Conservation (phyloP, 2,113 vertebrate species). For the Macroglossus sobrinus region DNA sequence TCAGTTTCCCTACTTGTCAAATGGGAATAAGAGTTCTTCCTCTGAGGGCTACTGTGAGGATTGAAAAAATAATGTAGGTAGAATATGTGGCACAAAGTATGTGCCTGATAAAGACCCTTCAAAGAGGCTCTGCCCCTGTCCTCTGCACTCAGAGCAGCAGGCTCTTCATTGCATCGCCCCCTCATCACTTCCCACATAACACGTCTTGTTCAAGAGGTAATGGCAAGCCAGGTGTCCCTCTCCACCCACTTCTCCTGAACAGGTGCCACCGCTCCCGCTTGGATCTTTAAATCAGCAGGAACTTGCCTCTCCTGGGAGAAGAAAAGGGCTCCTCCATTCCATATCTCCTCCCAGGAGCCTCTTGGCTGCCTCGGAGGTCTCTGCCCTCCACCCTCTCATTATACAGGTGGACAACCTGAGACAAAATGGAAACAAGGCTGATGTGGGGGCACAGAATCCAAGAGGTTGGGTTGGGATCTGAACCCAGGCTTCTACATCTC, state of each 20-base stretch:
- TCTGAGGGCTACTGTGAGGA: background rate
- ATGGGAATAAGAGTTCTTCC: background rate
- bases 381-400: background rate
- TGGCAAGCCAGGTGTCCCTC: slow-evolving; percentile 40
- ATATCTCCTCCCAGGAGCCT: background rate
- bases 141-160: background rate
- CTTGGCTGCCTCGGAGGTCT: background rate
- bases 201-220: background rate
- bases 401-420: background rate
- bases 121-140: background rate
- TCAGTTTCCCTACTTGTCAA: background rate
- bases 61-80: background rate
- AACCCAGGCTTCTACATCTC: background rate
- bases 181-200: background rate
- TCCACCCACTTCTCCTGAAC: background rate
- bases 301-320: background rate
- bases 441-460: background rate
- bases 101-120: background rate
- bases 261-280: background rate
- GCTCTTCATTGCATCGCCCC: background rate
- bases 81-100: background rate
- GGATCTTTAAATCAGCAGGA: background rate
- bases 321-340: background rate
- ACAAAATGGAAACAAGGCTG: background rate
- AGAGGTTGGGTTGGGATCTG: background rate